A percentile compares a stretch with the other conserved stretches of the same genome.
These are phyloP conservation scores for Mya arenaria DNA, from an alignment of 1,140 invertebrate species.

Conservation along the genomic window DNA sequence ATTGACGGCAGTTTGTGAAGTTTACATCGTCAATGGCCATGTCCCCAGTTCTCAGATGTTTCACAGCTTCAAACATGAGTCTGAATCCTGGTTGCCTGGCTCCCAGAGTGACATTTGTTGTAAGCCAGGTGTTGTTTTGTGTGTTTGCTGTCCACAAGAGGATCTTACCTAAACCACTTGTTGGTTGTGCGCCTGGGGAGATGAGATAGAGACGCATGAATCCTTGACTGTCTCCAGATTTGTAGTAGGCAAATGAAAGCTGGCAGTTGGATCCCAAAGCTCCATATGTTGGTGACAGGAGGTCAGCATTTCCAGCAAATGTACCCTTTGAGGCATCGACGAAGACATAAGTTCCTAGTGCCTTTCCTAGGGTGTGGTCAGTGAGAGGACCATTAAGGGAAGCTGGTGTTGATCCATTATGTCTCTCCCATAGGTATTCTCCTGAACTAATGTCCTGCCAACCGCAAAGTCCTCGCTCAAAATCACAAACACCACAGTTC, in stretches of 20 bases:
- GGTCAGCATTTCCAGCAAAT: constrained; percentile 64
- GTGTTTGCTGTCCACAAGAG: constrained; percentile 63
- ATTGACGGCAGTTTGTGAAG: constrained; percentile 70
- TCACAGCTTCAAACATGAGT: constrained; percentile 67
- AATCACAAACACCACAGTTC: constrained; percentile 69
- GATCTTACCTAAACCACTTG: constrained; percentile 29
- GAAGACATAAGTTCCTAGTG: constrained; percentile 73
- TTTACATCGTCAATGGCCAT: constrained; percentile 78
- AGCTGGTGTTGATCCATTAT: constrained; percentile 68
- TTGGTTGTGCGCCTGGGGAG: constrained; percentile 60
- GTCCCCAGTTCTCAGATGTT: constrained; percentile 62
- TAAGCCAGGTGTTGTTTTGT: constrained; percentile 69
- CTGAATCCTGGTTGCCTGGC: constrained; percentile 56
- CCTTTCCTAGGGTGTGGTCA: constrained; percentile 72
- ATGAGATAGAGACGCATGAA: constrained; percentile 62
- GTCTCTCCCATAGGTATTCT: constrained; percentile 72
- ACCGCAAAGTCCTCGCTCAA: constrained; percentile 72
- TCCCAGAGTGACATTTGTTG: constrained; percentile 66
- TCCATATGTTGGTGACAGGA: constrained; percentile 60
- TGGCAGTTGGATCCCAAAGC: constrained; percentile 57
- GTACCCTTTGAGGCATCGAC: constrained; percentile 69
- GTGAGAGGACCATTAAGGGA: constrained; percentile 62
- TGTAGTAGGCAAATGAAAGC: constrained; percentile 68
- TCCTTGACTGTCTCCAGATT: constrained; percentile 57
- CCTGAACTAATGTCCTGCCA: constrained; percentile 72